Base-by-base conservation (phyloP, 2,888 invertebrate genomes). In the Nasonovia ribisnigri region DNA sequence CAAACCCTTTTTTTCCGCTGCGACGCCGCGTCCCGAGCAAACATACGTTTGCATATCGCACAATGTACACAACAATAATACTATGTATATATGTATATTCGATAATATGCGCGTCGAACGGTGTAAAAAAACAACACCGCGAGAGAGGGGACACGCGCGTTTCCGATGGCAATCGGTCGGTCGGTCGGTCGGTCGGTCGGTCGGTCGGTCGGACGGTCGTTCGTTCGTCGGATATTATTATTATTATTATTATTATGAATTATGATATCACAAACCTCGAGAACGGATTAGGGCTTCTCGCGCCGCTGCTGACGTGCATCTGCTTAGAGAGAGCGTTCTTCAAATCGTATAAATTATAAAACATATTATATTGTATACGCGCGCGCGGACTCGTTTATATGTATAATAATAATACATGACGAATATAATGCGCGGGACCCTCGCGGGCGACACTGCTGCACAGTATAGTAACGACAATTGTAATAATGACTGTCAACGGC, bases 21-120 rank as follows among this genome's bases (percentile, higher is more conserved):
- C 26, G 51, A 20, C 36, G 36, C 3, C 48, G 20, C 48, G 42
- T 42, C 90, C 43, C 90, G 57, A n/a, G 57, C 91, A 91, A 91
- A 91, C 91, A 91, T 91, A 91, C 91, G 91, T 91, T 84, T 84
- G 84, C 84, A 84, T 54, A 54, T 54, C n/a, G 84, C 84, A 54
- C 10, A 43, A 29, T 43, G 89, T 89, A 48, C 42, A 88, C 16
- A 51, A 48, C 20, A 88, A 88, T 51, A 87, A 48, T 16, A n/a
- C n/a, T n/a, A 48, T 67, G 36, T 60, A 11, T 29, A 24, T 57
- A 60, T 60, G 29, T 60, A 60, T 60, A 29, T 60, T 60, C 10
- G 6, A 29, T 88, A 88, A 51, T 88, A n/a, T 51, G 87, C 87
- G 87, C 87, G 67, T 90, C 48, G 46, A 88, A 88, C 48, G 60